Evolutionary conservation across 2,113 vertebrate species (phyloP).

Genomic region (Parotia lawesii): DNA sequence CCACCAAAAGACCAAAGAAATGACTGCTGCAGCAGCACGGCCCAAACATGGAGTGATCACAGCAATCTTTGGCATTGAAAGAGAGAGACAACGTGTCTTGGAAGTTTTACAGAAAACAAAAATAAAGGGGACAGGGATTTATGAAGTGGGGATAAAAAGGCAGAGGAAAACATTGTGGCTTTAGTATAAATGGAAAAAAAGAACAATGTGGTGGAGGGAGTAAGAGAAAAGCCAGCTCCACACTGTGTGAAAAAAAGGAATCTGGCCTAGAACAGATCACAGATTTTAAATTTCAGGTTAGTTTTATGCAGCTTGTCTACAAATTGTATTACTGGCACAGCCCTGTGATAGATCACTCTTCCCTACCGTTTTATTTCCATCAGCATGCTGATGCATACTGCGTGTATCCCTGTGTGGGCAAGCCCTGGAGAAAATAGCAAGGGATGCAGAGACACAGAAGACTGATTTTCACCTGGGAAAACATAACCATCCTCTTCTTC

Average conservation of each 20-base stretch:
- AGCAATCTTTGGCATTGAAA: background rate
- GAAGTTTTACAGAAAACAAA: background rate
- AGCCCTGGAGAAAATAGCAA: background rate
- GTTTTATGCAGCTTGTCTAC: background rate
- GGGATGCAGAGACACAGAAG: background rate
- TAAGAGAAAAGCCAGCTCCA: background rate
- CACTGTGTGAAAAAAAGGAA: background rate
- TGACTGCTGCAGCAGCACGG: background rate
- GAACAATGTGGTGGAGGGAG: background rate
- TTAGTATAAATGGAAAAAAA: background rate
- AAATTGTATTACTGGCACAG: background rate
- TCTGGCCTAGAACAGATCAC: background rate
- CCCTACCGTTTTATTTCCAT: background rate
- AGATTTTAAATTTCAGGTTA: background rate
- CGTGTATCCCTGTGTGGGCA: background rate
- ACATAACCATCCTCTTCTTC: background rate
- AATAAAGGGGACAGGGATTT: background rate
- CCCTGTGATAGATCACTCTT: background rate
- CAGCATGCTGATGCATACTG: background rate
- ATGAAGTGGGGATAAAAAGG: background rate
- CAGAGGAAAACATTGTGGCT: background rate
- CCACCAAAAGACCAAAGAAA: background rate
- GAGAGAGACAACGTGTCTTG: background rate
- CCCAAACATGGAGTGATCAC: background rate
- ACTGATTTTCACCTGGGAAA: constrained; percentile 4